Evolutionary conservation across 2,888 invertebrate genomes (phyloP).

Genomic region (Caenorhabditis doughertyi): DNA sequence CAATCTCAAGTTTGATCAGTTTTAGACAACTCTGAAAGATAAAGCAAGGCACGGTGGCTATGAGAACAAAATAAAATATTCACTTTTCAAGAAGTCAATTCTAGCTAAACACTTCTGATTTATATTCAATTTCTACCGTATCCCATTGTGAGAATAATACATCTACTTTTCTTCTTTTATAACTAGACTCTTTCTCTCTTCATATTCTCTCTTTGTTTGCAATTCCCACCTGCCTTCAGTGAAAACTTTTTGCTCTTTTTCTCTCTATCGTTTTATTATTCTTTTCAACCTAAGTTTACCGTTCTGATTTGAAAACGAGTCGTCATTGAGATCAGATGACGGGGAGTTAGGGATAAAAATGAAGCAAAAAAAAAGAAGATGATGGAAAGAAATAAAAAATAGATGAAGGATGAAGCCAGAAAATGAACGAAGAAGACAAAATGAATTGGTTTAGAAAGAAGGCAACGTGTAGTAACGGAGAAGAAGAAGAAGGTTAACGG

Average conservation of each 20-base stretch:
- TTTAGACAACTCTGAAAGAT: no score
- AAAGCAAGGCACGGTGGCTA: no score
- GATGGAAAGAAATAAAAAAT: not conserved
- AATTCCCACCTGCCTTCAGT: constrained; percentile 18
- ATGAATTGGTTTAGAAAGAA: constrained; percentile 35
- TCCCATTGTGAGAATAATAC: constrained; percentile 1
- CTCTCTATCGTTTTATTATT: not conserved
- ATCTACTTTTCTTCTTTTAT: not conserved
- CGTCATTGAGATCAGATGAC: no score
- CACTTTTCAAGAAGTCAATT: no score
- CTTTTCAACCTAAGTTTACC: not conserved
- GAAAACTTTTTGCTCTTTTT: constrained; percentile 42
- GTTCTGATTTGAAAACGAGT: constrained; percentile 29
- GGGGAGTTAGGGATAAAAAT: not conserved
- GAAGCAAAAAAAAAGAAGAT: not conserved
- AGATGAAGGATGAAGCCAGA: not conserved
- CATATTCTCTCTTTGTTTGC: constrained; percentile 30
- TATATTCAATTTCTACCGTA: constrained; percentile 23
- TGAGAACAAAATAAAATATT: no score
- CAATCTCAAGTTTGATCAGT: no score
- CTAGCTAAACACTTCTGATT: not conserved
- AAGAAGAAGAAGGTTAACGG: constrained; percentile 26
- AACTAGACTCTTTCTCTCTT: constrained; percentile 47
- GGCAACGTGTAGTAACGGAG: not conserved
- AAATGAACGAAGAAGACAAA: constrained; percentile 16